These are phyloP conservation scores for Encarsia formosa DNA, from an alignment of 2,888 invertebrate species.

Conservation along the genomic window DNA sequence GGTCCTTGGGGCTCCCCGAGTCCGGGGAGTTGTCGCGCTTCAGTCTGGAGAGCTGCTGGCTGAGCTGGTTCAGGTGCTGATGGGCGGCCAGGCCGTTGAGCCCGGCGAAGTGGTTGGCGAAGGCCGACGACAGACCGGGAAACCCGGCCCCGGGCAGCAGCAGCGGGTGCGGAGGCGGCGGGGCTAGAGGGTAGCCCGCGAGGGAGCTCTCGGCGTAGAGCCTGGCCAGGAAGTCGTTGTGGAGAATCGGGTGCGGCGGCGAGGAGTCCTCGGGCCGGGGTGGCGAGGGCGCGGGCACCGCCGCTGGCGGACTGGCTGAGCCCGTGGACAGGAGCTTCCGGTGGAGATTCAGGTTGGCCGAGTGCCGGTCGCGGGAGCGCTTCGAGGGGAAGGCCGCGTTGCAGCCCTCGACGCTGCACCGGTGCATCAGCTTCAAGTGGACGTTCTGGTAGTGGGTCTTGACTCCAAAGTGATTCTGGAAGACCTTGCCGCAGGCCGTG, in stretches of 20 bases:
- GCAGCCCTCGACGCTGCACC: conserved; percentile 91
- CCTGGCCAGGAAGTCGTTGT: conserved; percentile 74
- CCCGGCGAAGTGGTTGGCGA: conserved; percentile 46
- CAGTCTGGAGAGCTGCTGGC: conserved; percentile 36
- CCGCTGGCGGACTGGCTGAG: conserved; percentile 55
- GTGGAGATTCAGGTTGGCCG: conserved; percentile 86
- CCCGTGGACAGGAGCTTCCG: conserved; percentile 79
- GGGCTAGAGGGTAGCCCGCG: conserved; percentile 47
- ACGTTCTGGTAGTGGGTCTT: conserved; percentile 95
- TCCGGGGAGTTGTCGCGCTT: conserved; percentile 36
- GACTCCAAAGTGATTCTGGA: conserved; percentile 88
- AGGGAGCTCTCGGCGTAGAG: conserved; percentile 55
- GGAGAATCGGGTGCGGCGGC: conserved; percentile 57
- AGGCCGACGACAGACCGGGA: conserved; percentile 52
- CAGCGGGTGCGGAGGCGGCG: conserved; percentile 58
- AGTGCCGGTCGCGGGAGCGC: conserved; percentile 86
- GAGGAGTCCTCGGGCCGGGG: conserved; percentile 15
- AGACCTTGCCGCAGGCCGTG: conserved; percentile 87
- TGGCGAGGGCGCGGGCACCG: neutral
- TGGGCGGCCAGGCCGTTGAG: conserved; percentile 53
- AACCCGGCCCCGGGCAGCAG: conserved; percentile 60
- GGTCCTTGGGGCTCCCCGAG: conserved; percentile 27
- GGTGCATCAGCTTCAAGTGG: conserved; percentile 92
- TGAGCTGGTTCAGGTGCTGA: conserved; percentile 39
- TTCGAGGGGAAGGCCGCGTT: conserved; percentile 93